A percentile compares a stretch with the other conserved stretches of the same genome.
phyloP scores from a whole-genome alignment of 2,888 invertebrate genomes.

The Drosophila anomalata region DNA sequence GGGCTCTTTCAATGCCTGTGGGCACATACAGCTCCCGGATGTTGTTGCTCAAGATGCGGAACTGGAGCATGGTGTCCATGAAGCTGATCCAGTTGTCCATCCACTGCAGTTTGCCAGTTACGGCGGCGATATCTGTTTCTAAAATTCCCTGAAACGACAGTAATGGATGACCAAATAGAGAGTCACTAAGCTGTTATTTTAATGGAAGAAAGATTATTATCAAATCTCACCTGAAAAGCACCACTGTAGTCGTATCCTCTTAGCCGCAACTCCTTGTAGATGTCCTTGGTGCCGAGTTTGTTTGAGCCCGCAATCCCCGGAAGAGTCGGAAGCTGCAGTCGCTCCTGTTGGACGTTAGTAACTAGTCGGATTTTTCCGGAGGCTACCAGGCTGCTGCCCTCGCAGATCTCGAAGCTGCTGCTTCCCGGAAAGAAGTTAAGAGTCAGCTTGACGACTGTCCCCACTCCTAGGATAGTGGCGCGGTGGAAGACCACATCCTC shows the following conservation, averaged over 20 bases:
- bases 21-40: conserved; percentile 93
- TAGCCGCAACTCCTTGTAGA: conserved; percentile 93
- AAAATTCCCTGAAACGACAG: conserved; percentile 89
- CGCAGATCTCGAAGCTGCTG: conserved; percentile 94
- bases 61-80: conserved; percentile 98
- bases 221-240: conserved; percentile 87
- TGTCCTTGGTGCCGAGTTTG: conserved; percentile 87
- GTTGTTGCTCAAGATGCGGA: conserved; percentile 91
- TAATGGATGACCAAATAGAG: not conserved
- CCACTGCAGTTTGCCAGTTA: conserved; percentile 91
- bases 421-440: conserved; percentile 92
- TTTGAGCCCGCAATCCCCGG: conserved; percentile 84
- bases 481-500: conserved; percentile 96
- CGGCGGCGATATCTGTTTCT: conserved; percentile 89
- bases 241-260: conserved; percentile 95
- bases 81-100: conserved; percentile 96
- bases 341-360: conserved; percentile 87
- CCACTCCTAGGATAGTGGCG: conserved; percentile 96
- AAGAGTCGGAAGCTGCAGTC: conserved; percentile 85
- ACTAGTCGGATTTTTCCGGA: conserved; percentile 90
- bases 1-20: conserved; percentile 91
- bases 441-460: conserved; percentile 90
- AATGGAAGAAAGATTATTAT: not conserved
- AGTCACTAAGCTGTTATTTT: not conserved
- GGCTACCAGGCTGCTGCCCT: conserved; percentile 92